A percentile compares a stretch with the other conserved stretches of the same genome.
These are phyloP conservation scores for Bruchidius siliquastri DNA, from an alignment of 2,888 invertebrate species.

Conservation along the genomic window DNA sequence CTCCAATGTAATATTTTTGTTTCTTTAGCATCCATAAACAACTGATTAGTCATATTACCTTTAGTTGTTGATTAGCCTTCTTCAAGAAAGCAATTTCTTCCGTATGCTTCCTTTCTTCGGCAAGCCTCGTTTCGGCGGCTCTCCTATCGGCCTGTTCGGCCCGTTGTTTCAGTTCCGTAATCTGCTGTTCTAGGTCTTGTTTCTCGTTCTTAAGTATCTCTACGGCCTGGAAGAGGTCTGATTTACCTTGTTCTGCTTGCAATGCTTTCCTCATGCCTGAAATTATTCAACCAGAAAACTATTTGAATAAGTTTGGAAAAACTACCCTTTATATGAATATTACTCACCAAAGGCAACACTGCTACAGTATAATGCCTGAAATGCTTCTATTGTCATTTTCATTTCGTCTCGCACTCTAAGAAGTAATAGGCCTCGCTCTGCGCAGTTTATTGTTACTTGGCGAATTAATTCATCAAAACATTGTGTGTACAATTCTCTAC, in stretches of 20 bases:
- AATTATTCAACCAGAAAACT: not conserved
- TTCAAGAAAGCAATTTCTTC: conserved; percentile 90
- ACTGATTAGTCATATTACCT: conserved; percentile 61
- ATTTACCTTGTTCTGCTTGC: conserved; percentile 87
- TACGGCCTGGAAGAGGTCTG: conserved; percentile 71
- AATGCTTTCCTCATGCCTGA: conserved; percentile 85
- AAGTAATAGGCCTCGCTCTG: conserved; percentile 89
- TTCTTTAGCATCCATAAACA: no score
- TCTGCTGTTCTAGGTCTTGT: conserved; percentile 58
- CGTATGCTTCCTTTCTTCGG: conserved; percentile 87
- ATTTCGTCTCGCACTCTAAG: conserved; percentile 93
- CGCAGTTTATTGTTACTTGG: conserved; percentile 96
- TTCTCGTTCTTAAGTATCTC: conserved; percentile 66
- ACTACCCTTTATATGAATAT: no score
- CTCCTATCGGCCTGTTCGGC: conserved; percentile 80
- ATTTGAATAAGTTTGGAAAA: not conserved
- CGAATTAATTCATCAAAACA: conserved; percentile 91
- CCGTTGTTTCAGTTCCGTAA: conserved; percentile 60
- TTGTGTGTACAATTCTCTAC: conserved; percentile 90
- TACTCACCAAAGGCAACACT: conserved; percentile 84
- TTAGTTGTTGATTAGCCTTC: conserved; percentile 90
- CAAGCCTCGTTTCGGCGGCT: conserved; percentile 75
- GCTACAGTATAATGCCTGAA: conserved; percentile 94
- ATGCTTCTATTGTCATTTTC: conserved; percentile 93
- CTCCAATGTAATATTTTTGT: no score